A percentile compares a stretch with the other conserved stretches of the same genome.
Conservation (phyloP, 2,888 invertebrate species). For the Epinotia brunnichana region DNA sequence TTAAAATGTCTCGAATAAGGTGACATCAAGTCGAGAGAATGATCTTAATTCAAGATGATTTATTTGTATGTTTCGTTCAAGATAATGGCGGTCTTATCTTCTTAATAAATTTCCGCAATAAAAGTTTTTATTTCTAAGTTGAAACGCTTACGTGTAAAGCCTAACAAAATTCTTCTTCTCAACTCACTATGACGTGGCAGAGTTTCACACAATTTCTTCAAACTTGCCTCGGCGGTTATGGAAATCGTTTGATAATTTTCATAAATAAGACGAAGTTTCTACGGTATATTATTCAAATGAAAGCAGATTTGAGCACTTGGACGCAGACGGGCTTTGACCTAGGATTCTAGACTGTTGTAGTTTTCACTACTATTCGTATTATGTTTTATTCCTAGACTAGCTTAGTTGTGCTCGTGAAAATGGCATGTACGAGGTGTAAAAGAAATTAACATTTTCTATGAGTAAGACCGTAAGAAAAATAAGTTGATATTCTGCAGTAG, state of each 20-base stretch:
- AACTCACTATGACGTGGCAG: conserved; percentile 14
- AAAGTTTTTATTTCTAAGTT: no score
- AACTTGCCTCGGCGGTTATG: conserved; percentile 41
- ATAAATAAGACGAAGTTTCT: conserved; percentile 42
- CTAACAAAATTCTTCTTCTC: background rate
- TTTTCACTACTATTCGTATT: background rate
- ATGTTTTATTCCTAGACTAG: background rate
- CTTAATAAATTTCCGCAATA: no score
- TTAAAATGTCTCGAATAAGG: no score
- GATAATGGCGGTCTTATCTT: no score
- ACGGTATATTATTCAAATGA: conserved; percentile 41
- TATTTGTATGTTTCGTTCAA: no score
- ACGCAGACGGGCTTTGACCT: conserved; percentile 31
- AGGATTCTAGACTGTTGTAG: conserved; percentile 9
- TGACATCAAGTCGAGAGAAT: no score
- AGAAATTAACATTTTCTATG: background rate
- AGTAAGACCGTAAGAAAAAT: no score
- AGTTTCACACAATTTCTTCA: conserved; percentile 41
- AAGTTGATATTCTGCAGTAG: no score
- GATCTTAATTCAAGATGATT: no score
- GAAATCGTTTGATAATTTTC: conserved; percentile 44
- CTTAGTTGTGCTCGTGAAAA: background rate
- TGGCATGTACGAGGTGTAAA: background rate
- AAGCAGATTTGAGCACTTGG: conserved; percentile 41
- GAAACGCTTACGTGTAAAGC: no score